Base-by-base conservation (phyloP, 2,888 invertebrate genomes). In the Eupithecia inturbata region DNA sequence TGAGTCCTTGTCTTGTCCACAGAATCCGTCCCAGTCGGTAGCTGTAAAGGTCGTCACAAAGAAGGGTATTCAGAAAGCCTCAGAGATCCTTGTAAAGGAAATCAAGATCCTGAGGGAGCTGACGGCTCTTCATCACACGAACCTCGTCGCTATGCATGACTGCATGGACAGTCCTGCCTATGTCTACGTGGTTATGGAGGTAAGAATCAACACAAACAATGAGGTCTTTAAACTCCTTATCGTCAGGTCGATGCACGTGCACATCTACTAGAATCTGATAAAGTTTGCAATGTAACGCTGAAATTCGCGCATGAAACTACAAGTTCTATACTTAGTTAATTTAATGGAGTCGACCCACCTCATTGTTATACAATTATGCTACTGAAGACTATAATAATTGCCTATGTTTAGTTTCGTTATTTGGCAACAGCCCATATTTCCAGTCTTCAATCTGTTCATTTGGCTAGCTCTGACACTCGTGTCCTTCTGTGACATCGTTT, bases 101-200 rank as follows among this genome's bases (percentile, higher is more conserved):
- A 99, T 99, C 81, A 99, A 99, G 95, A 99, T 99, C 86, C 95
- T 99, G 71, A 98, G 99, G 95, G 99, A 99, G 94, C 94, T 99
- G 87, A 99, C 99, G 36, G 98, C 98, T 89, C 95, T 99, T 71
- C 98, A 99, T 92, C 99, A 99, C 95, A 99, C 99, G 87, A 99
- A 99, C 96, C 98, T 99, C 80, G 99, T 99, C 71, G 98, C 99
- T 41, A 96, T 99, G 85, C 96, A 99, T 91, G 99, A 99, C 94
- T 99, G 99, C 95, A 98, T 99, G 95, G 99, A 99, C 95, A 98
- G 99, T 75, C 96, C 97, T 79, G 97, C 97, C 84, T 97, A 99
- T 95, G 99, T 99, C 81, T 99, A 97, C 95, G 96, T 99, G 85
- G 99, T 99, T 84, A 99, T 99, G 99, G 99, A 99, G 96, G 98